Evolutionary conservation across 2,888 invertebrate species (phyloP).

Genomic region (Psococerastis gibbosa): DNA sequence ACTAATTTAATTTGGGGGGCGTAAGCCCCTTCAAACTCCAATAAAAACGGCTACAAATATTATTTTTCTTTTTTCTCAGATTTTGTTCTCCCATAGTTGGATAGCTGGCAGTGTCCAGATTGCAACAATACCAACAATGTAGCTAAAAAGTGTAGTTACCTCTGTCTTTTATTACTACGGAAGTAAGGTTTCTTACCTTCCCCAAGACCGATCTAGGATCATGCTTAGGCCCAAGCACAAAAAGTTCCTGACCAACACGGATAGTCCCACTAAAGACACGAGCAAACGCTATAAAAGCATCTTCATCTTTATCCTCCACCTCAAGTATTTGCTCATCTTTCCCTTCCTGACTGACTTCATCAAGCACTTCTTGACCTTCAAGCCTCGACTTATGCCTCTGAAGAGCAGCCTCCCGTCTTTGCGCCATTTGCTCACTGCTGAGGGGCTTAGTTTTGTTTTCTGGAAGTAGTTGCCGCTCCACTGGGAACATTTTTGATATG

Average conservation of each 20-base stretch:
- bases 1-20: too few relatives aligned
- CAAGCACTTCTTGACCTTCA: not conserved
- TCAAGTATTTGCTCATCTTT: slow-evolving; percentile 8
- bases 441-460: slow-evolving; percentile 61
- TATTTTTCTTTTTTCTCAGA: too few relatives aligned
- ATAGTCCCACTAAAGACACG: slow-evolving; percentile 80
- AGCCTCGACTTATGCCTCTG: slow-evolving; percentile 39
- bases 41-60: too few relatives aligned
- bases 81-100: too few relatives aligned
- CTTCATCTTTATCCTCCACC: slow-evolving; percentile 22
- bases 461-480: slow-evolving; percentile 51
- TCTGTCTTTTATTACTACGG: too few relatives aligned
- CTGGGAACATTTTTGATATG: slow-evolving; percentile 80
- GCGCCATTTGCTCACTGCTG: slow-evolving; percentile 50
- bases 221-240: slow-evolving; percentile 74
- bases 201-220: slow-evolving; percentile 43
- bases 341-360: not conserved
- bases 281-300: slow-evolving; percentile 76
- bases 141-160: too few relatives aligned
- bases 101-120: too few relatives aligned
- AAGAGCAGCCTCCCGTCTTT: slow-evolving; percentile 45
- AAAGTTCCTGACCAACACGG: slow-evolving; percentile 54
- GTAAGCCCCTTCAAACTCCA: too few relatives aligned
- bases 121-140: too few relatives aligned
- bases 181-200: too few relatives aligned